Conservation (phyloP, 2,113 vertebrate genomes). For the Phalacrocorax carbo region DNA sequence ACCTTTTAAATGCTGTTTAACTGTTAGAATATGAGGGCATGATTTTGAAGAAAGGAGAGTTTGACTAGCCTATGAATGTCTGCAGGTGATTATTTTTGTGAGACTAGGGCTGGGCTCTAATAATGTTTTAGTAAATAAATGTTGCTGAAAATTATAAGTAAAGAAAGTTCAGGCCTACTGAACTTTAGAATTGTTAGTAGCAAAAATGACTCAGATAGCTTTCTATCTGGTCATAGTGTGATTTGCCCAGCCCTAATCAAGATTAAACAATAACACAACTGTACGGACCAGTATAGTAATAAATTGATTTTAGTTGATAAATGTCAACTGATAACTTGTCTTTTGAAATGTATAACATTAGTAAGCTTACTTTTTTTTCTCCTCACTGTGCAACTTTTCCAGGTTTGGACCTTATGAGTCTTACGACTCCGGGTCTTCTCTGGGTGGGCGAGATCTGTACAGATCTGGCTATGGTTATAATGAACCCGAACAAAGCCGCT, state of each 20-base stretch:
- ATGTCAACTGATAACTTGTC: conserved; percentile 85
- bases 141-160: conserved; percentile 67
- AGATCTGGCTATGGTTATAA: conserved; percentile 90
- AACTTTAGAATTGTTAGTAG: conserved; percentile 66
- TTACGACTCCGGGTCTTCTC: conserved; percentile 87
- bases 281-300: conserved; percentile 75
- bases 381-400: conserved; percentile 88
- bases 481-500: conserved; percentile 89
- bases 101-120: conserved; percentile 84
- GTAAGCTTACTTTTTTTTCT: conserved; percentile 88
- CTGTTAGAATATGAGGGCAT: conserved; percentile 63
- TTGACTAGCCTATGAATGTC: conserved; percentile 71
- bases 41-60: conserved; percentile 55
- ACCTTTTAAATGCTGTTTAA: conserved; percentile 64
- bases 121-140: conserved; percentile 62
- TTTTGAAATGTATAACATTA: conserved; percentile 85
- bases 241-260: conserved; percentile 83
- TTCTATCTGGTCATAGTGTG: conserved; percentile 79
- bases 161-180: conserved; percentile 66
- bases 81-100: conserved; percentile 72
- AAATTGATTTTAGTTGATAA: conserved; percentile 84
- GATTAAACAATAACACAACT: conserved; percentile 68
- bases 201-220: conserved; percentile 77
- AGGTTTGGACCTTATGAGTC: conserved; percentile 91
- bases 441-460: conserved; percentile 88